Conservation (phyloP, 2,113 vertebrate species). For the Xenopus laevis region DNA sequence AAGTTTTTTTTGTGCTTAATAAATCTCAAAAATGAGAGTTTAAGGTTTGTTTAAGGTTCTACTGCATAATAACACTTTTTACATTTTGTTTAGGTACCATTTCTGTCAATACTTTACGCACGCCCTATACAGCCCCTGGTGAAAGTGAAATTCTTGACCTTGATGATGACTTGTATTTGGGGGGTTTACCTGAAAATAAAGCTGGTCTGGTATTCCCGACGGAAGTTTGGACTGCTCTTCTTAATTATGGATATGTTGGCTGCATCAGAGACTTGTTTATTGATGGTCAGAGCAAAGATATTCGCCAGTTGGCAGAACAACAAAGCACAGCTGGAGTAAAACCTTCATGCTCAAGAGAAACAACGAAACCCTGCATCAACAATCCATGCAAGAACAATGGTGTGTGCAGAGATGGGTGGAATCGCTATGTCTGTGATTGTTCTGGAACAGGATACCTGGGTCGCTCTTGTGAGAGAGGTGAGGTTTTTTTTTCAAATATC, state of each 20-base stretch:
- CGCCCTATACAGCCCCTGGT: conserved; percentile 89
- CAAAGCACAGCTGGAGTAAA: conserved; percentile 94
- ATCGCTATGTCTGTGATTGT: conserved; percentile 95
- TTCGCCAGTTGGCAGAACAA: conserved; percentile 89
- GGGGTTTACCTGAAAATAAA: conserved; percentile 93
- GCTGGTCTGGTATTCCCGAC: conserved; percentile 90
- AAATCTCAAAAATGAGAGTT: too few species aligned
- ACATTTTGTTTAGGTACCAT: conserved; percentile 76
- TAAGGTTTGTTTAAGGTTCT: background rate
- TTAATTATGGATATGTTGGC: conserved; percentile 97
- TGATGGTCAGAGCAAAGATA: conserved; percentile 94
- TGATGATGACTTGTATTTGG: conserved; percentile 92
- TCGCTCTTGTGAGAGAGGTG: conserved; percentile 94
- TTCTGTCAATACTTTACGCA: conserved; percentile 90
- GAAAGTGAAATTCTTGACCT: conserved; percentile 96
- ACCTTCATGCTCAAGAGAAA: conserved; percentile 91
- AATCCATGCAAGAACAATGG: conserved; percentile 96
- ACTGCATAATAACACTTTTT: background rate
- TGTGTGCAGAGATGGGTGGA: conserved; percentile 93
- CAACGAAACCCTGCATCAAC: conserved; percentile 92
- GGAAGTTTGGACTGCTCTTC: conserved; percentile 95
- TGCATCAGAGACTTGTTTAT: conserved; percentile 96
- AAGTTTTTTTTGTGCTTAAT: too few species aligned
- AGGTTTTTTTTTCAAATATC: conserved; percentile 35
- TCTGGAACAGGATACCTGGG: conserved; percentile 92